Percentiles rank a stretch among this genome's conserved stretches.
Conservation (phyloP, 2,888 invertebrate genomes). For the Melinopterus prodromus region DNA sequence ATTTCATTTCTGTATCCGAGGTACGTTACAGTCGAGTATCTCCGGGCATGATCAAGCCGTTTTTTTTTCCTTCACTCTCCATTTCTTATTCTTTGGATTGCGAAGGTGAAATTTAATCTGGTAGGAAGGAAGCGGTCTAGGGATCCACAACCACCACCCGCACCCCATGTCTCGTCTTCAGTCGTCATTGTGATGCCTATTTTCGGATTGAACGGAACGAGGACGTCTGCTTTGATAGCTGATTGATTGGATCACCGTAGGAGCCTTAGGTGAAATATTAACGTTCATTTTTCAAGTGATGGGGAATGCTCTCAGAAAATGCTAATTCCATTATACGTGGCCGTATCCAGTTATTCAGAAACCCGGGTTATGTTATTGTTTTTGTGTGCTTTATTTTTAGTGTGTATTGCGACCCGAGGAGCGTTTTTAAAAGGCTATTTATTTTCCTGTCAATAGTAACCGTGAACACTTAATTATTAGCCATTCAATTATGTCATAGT, state of each 20-base stretch:
- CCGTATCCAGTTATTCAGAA: not conserved
- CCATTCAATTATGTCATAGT: not conserved
- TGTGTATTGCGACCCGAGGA: not conserved
- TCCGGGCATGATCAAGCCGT: constrained; percentile 34
- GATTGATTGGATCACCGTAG: constrained; percentile 28
- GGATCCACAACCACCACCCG: constrained; percentile 29
- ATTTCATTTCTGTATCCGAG: constrained; percentile 34
- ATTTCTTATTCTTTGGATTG: constrained; percentile 22
- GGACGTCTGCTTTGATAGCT: constrained; percentile 23
- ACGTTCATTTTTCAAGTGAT: constrained; percentile 26
- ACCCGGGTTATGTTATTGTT: not conserved
- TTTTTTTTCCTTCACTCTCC: not conserved
- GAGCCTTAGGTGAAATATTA: constrained; percentile 22
- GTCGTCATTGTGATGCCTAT: constrained; percentile 17
- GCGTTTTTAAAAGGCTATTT: not conserved
- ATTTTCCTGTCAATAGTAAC: constrained; percentile 4
- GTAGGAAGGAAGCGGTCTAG: constrained; percentile 15
- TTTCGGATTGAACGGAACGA: constrained; percentile 26
- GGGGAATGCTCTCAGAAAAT: not conserved
- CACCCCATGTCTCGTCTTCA: constrained; percentile 25
- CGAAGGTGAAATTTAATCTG: constrained; percentile 40
- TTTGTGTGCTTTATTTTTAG: not conserved
- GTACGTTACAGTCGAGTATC: constrained; percentile 40
- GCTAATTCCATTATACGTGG: not conserved
- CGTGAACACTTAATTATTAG: not conserved